phyloP scores from a whole-genome alignment of 2,113 vertebrate genomes.

The Pycnonotus jocosus region DNA sequence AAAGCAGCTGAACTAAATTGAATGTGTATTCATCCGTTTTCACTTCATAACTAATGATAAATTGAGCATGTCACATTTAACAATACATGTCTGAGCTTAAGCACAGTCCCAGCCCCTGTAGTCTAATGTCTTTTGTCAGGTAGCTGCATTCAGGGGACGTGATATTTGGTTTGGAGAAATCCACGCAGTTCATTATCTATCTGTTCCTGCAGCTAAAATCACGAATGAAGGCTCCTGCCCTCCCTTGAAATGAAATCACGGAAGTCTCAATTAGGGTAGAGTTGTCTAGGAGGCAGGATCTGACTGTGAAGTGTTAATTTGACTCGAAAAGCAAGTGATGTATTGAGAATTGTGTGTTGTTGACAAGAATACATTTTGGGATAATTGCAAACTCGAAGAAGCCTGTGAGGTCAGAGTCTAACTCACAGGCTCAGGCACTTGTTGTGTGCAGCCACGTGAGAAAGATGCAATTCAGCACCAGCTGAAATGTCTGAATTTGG shows the following conservation, averaged over 20 bases:
- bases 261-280: constrained; percentile 10
- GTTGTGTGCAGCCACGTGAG: background rate
- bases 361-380: constrained; percentile 25
- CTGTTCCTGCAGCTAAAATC: constrained; percentile 35
- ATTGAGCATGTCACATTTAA: constrained; percentile 97
- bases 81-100: constrained; percentile 87
- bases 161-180: constrained; percentile 65
- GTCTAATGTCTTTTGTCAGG: constrained; percentile 73
- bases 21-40: constrained; percentile 99
- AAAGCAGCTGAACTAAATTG: constrained; percentile 98
- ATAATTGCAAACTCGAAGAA: background rate
- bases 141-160: constrained; percentile 60
- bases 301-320: constrained; percentile 24
- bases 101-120: constrained; percentile 70
- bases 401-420: background rate
- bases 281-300: background rate
- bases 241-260: background rate
- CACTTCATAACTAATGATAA: constrained; percentile 98
- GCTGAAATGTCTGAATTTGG: background rate
- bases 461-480: background rate
- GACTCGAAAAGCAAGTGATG: background rate
- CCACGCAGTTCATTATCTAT: constrained; percentile 41
- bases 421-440: background rate
- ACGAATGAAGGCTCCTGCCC: background rate
- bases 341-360: constrained; percentile 4